These are phyloP conservation scores for Hyppa rectilinea DNA, from an alignment of 2,888 invertebrate species.

Conservation along the genomic window DNA sequence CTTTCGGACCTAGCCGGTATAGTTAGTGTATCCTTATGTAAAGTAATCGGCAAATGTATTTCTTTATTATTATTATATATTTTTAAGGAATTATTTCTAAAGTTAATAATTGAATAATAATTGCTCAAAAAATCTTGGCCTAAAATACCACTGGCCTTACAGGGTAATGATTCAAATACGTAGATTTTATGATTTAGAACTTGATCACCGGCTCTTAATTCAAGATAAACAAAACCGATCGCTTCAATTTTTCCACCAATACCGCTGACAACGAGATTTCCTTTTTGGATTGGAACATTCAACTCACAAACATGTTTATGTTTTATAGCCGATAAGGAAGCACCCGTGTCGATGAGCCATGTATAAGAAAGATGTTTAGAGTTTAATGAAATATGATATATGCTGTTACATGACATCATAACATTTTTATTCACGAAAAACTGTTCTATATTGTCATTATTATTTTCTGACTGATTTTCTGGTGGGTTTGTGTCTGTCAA, in stretches of 20 bases:
- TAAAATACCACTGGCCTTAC: constrained; percentile 24
- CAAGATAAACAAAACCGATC: constrained; percentile 23
- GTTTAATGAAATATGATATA: neutral
- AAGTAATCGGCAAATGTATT: too few relatives aligned
- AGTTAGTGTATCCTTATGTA: too few relatives aligned
- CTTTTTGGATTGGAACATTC: constrained; percentile 15
- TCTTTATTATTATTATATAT: neutral
- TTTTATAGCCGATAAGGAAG: constrained; percentile 14
- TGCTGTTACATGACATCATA: neutral
- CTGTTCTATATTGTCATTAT: neutral
- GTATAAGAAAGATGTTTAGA: neutral
- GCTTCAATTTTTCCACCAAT: constrained; percentile 22
- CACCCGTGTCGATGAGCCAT: constrained; percentile 23
- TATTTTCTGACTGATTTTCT: neutral
- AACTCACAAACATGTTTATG: constrained; percentile 1
- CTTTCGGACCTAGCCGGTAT: too few relatives aligned
- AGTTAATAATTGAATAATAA: neutral
- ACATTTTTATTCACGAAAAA: neutral
- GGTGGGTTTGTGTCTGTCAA: neutral
- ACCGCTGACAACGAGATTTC: neutral
- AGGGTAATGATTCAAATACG: constrained; percentile 23
- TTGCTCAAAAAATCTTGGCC: constrained; percentile 22
- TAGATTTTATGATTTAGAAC: constrained; percentile 13
- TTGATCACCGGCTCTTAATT: neutral
- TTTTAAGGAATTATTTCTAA: neutral